These are phyloP conservation scores for Bemisia tabaci DNA, from an alignment of 1,140 invertebrate genomes.

Conservation along the genomic window DNA sequence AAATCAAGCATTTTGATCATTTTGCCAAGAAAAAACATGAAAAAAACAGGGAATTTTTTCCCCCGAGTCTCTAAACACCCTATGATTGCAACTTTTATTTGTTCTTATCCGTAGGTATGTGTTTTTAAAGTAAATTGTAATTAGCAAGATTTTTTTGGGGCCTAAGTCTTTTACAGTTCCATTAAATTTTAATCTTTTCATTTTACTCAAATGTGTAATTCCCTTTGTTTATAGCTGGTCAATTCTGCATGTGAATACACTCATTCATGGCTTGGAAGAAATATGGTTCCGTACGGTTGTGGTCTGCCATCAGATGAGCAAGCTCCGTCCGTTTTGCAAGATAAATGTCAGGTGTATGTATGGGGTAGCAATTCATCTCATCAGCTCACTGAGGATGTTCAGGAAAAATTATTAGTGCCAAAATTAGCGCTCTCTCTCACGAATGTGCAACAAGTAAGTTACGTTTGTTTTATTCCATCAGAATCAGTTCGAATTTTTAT, in stretches of 20 bases:
- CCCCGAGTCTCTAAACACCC: too few relatives aligned
- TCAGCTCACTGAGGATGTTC: slow-evolving; percentile 44
- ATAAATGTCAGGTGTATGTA: slow-evolving; percentile 41
- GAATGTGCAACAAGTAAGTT: slow-evolving; percentile 40
- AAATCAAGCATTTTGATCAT: too few relatives aligned
- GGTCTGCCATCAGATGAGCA: background rate
- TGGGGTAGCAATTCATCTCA: slow-evolving; percentile 56
- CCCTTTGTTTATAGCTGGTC: slow-evolving; percentile 34
- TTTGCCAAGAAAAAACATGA: too few relatives aligned
- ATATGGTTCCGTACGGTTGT: background rate
- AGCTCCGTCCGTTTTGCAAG: background rate
- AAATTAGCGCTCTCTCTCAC: slow-evolving; percentile 40
- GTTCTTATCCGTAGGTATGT: too few relatives aligned
- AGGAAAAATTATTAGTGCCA: slow-evolving; percentile 46
- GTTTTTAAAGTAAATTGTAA: too few relatives aligned
- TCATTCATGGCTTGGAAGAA: slow-evolving; percentile 21
- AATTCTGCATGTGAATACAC: slow-evolving; percentile 33
- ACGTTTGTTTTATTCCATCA: background rate
- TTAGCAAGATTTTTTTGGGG: too few relatives aligned
- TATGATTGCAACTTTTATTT: too few relatives aligned
- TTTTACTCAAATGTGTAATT: too few relatives aligned
- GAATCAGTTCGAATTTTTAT: background rate
- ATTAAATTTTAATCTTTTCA: too few relatives aligned
- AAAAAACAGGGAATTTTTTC: too few relatives aligned
- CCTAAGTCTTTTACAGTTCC: too few relatives aligned